Evolutionary conservation across 2,113 vertebrate species (phyloP).

Genomic region (Petroica traversi): DNA sequence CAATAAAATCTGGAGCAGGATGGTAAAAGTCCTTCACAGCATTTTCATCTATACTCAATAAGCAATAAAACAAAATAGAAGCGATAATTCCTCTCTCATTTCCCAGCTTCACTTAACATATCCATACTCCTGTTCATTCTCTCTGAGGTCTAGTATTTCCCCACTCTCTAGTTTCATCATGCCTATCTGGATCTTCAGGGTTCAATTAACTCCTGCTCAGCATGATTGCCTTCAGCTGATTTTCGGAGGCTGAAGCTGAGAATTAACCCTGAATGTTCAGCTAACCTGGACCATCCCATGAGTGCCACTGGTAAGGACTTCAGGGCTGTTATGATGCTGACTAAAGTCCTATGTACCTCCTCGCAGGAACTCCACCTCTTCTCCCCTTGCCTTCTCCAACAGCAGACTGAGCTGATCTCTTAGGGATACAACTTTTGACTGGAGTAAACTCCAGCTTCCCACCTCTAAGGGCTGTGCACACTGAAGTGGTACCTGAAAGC

Average conservation of each 20-base stretch:
- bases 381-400: not conserved
- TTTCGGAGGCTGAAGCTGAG: not conserved
- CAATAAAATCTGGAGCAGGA: not conserved
- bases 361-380: accelerated
- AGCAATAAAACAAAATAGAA: not conserved
- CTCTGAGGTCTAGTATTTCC: not conserved
- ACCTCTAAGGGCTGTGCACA: not conserved
- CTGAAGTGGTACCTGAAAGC: not conserved
- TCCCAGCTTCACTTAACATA: not conserved
- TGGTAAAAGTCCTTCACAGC: not conserved
- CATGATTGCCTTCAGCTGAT: not conserved
- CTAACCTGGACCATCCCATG: not conserved
- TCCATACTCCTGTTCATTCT: not conserved
- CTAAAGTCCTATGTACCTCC: not conserved
- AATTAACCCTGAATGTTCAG: not conserved
- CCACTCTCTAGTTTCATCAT: not conserved
- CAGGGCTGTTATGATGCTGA: not conserved
- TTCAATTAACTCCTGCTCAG: not conserved
- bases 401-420: not conserved
- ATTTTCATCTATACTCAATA: not conserved
- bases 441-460: not conserved
- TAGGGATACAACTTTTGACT: not conserved
- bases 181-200: not conserved
- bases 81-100: not conserved
- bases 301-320: not conserved